These are phyloP conservation scores for Sturnus vulgaris DNA, from an alignment of 2,113 vertebrate species.

Conservation along the genomic window DNA sequence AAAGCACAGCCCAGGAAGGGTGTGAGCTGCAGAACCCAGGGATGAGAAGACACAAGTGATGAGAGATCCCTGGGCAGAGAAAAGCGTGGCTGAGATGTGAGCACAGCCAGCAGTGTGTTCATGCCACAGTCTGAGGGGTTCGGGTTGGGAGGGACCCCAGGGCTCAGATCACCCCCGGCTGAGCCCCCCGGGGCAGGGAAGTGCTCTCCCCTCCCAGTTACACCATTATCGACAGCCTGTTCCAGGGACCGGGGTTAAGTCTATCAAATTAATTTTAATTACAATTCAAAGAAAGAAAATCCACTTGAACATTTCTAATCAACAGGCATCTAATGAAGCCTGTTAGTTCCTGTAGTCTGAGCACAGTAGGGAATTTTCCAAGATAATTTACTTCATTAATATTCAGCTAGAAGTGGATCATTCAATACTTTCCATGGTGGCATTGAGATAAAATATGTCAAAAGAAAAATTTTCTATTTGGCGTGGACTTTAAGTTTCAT, in stretches of 20 bases:
- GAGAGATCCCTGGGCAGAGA: not conserved
- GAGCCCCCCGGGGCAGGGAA: not conserved
- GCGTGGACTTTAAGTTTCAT: not conserved
- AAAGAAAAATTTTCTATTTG: slow-evolving; percentile 7
- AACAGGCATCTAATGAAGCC: slow-evolving; percentile 71
- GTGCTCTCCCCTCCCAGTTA: not conserved
- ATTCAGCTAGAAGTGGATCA: slow-evolving; percentile 64
- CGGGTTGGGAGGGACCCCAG: not conserved
- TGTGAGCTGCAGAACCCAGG: not conserved
- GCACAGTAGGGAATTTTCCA: slow-evolving; percentile 62
- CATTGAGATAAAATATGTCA: slow-evolving; percentile 12
- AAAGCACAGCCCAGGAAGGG: not conserved
- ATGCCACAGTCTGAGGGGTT: fast-evolving
- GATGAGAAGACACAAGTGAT: fast-evolving
- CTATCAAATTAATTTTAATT: slow-evolving; percentile 68
- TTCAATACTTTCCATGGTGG: slow-evolving; percentile 7
- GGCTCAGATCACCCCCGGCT: fast-evolving
- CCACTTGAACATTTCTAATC: slow-evolving; percentile 69
- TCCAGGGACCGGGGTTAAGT: not conserved
- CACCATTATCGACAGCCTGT: not conserved
- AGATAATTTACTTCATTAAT: slow-evolving; percentile 72
- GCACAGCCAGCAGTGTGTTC: not conserved
- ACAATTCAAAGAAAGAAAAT: slow-evolving; percentile 66
- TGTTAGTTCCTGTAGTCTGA: slow-evolving; percentile 63
- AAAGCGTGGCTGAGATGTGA: fast-evolving